These are phyloP conservation scores for Tautogolabrus adspersus DNA, from an alignment of 2,113 vertebrate species.

Conservation along the genomic window DNA sequence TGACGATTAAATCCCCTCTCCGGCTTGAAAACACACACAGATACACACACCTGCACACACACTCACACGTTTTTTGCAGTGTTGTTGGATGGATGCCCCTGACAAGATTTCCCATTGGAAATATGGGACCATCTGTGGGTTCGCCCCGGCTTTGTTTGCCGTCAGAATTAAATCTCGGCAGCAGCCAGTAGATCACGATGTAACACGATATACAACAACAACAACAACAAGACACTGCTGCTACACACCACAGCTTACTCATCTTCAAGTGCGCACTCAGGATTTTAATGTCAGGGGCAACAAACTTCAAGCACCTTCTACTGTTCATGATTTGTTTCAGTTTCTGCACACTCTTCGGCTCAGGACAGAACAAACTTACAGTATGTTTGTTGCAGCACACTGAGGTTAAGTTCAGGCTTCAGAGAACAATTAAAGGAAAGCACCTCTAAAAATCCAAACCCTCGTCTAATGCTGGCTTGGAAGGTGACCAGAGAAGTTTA, in stretches of 20 bases:
- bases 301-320: slow-evolving; percentile 12
- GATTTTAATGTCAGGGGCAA: slow-evolving; percentile 5
- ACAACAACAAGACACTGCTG: neutral
- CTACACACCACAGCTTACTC: neutral
- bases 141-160: slow-evolving; percentile 51
- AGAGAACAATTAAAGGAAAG: neutral
- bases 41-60: slow-evolving; percentile 3
- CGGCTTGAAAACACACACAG: slow-evolving; percentile 35
- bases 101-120: slow-evolving; percentile 67
- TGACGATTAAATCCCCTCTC: slow-evolving; percentile 10
- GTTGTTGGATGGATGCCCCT: slow-evolving; percentile 48
- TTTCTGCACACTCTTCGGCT: neutral
- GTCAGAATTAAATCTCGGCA: slow-evolving; percentile 62
- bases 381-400: neutral
- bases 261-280: neutral
- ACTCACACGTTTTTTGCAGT: neutral
- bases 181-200: slow-evolving; percentile 55
- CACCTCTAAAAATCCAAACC: neutral
- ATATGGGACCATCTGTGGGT: slow-evolving; percentile 65
- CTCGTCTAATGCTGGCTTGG: too few relatives aligned
- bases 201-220: slow-evolving; percentile 17
- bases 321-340: neutral
- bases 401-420: neutral
- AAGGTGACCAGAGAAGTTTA: too few relatives aligned
- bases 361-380: neutral